phyloP scores from a whole-genome alignment of 2,888 invertebrate species.

The Oscheius sp. region DNA sequence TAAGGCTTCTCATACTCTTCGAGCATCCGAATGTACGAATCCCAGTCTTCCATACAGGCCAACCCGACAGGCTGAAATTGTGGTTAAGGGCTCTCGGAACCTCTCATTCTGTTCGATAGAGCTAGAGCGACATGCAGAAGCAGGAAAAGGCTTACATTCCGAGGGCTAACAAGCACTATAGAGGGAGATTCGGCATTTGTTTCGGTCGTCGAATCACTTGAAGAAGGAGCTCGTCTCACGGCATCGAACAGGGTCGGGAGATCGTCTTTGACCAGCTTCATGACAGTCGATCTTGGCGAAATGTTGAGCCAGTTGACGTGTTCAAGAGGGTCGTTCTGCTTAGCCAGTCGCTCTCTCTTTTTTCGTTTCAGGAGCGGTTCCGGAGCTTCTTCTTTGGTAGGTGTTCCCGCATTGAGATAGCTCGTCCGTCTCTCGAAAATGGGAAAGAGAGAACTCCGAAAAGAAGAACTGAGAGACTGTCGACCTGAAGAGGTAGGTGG shows the following conservation, averaged over 20 bases:
- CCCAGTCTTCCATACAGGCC: conserved; percentile 72
- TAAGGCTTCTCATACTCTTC: conserved; percentile 61
- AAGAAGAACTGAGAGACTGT: conserved; percentile 39
- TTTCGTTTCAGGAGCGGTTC: conserved; percentile 69
- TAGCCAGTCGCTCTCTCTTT: conserved; percentile 58
- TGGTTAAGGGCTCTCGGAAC: not conserved
- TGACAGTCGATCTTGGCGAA: conserved; percentile 56
- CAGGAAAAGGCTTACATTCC: conserved; percentile 59
- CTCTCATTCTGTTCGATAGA: not conserved
- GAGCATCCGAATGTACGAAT: conserved; percentile 69
- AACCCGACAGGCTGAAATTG: conserved; percentile 68
- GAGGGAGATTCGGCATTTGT: conserved; percentile 44
- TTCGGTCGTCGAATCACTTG: conserved; percentile 20
- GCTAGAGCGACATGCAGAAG: conserved; percentile 28
- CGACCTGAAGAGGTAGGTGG: conserved; percentile 35
- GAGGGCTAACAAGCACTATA: conserved; percentile 66
- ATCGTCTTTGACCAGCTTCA: conserved; percentile 57
- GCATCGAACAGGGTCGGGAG: conserved; percentile 61
- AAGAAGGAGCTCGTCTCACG: conserved; percentile 46
- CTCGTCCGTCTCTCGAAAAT: conserved; percentile 33
- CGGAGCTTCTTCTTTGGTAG: conserved; percentile 36
- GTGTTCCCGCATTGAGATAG: not conserved
- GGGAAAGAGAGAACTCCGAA: conserved; percentile 44
- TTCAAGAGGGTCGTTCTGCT: conserved; percentile 60
- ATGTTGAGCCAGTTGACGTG: conserved; percentile 71